Base-by-base conservation (phyloP, 2,113 vertebrate genomes). In the Siniperca chuatsi region DNA sequence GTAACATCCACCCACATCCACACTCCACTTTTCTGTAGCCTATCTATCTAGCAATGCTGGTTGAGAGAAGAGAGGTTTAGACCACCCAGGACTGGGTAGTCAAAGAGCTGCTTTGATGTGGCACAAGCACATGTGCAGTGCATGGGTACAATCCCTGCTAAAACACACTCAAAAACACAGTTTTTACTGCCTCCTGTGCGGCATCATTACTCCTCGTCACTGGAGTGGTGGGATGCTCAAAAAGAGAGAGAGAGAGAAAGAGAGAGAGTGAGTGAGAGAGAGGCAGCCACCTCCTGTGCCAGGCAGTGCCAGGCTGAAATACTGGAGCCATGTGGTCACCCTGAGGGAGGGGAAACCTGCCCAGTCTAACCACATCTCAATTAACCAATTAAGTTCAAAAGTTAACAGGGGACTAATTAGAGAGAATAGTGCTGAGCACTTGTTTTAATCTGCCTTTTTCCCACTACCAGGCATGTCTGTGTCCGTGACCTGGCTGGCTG, bases 21-120 rank as follows among this genome's bases (percentile, higher is more conserved):
- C 78, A 64, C 88, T 84, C 87, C 79, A 83, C 86, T 90, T 90
- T 90, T 83, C 90, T 69, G 68, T 82, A 87, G 70, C 73, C 85
- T 67, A 80, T 83, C 90, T 89, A 87, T 85, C 78, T 40, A 79
- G 78, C 75, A 57, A 83, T 48, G 81, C 86, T 83, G 90, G 82
- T 92, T 81, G 65, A 85, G 76, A 90, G 82, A 84, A 88, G 75
- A 88, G 89, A 87, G 87, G 70, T 79, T 87, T 71, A 81, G 96
- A 94, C 95, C 95, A 96, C 95, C 95, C 94, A 95, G 92, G 83
- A 92, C 79, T 60, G 77, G 81, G 69, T 90, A 83, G 90, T 89
- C 86, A 89, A 85, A 90, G 82, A 77, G 79, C 70, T 33, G 50
- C 91, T 95, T 95, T 95, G 91, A 96, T 95, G 95, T 95, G 95